phyloP scores from a whole-genome alignment of 2,888 invertebrate species.

The Neoitamus cyanurus region DNA sequence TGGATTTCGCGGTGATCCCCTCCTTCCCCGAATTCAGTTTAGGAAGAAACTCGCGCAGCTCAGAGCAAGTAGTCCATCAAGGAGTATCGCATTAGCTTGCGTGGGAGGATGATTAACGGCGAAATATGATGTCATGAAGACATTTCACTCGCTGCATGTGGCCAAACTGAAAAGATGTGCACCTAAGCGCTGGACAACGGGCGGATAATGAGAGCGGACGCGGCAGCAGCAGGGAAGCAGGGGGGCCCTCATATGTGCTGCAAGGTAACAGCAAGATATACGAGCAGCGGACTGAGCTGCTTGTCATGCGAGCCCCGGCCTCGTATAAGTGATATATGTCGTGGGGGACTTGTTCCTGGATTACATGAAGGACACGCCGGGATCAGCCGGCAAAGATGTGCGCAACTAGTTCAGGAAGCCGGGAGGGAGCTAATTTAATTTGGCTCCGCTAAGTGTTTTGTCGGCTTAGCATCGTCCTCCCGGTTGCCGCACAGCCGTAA shows the following conservation, averaged over 20 bases:
- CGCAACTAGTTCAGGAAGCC: conserved; percentile 24
- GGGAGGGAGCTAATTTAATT: conserved; percentile 38
- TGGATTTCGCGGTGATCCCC: background rate
- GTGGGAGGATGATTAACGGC: conserved; percentile 37
- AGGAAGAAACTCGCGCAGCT: background rate
- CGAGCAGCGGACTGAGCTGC: background rate
- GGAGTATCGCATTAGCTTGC: background rate
- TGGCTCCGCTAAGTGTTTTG: conserved; percentile 16
- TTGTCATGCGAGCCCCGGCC: background rate
- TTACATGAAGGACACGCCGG: conserved; percentile 30
- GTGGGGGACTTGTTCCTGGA: conserved; percentile 8
- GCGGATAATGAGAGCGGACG: background rate
- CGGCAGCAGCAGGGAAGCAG: background rate
- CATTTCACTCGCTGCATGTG: conserved; percentile 44
- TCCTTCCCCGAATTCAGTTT: background rate
- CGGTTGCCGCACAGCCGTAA: background rate
- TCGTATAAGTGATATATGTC: conserved; percentile 29
- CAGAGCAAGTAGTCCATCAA: background rate
- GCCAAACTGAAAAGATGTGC: conserved; percentile 23
- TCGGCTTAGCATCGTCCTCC: background rate
- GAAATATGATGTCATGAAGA: conserved; percentile 44
- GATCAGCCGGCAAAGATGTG: background rate
- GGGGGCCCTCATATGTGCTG: background rate
- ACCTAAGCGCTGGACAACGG: background rate
- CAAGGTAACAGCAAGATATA: background rate